A percentile compares a stretch with the other conserved stretches of the same genome.
phyloP scores from a whole-genome alignment of 2,888 invertebrate genomes.

The Sicus ferrugineus region DNA sequence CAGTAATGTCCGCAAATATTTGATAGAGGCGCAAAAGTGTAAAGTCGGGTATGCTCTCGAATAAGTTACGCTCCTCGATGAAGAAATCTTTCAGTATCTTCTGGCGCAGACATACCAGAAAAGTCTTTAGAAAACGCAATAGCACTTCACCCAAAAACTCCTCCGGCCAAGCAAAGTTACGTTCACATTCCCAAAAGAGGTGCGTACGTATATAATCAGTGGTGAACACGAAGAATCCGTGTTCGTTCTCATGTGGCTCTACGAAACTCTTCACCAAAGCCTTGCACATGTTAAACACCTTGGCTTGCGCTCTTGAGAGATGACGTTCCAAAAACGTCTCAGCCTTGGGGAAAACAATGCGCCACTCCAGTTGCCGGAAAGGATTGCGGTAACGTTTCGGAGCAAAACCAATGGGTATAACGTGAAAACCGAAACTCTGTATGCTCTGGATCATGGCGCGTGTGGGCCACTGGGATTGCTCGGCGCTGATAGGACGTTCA shows the following conservation, averaged over 20 bases:
- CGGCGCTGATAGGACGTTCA: constrained; percentile 67
- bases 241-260: constrained; percentile 69
- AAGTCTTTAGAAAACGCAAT: constrained; percentile 69
- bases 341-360: constrained; percentile 78
- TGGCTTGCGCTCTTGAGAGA: constrained; percentile 75
- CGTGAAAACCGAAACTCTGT: constrained; percentile 72
- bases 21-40: constrained; percentile 73
- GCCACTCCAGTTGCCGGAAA: constrained; percentile 78
- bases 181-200: constrained; percentile 81
- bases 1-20: constrained; percentile 72
- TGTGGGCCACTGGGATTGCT: constrained; percentile 75
- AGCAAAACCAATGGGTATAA: constrained; percentile 76
- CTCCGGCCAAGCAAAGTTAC: constrained; percentile 77
- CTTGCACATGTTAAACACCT: constrained; percentile 74
- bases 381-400: constrained; percentile 71
- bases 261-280: constrained; percentile 77
- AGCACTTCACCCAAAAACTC: constrained; percentile 76
- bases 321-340: constrained; percentile 78
- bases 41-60: constrained; percentile 74
- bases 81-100: constrained; percentile 77
- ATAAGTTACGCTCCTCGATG: constrained; percentile 75
- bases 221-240: constrained; percentile 67
- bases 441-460: constrained; percentile 73
- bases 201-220: constrained; percentile 77
- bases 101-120: constrained; percentile 71